These are phyloP conservation scores for Meteorus colon DNA, from an alignment of 2,888 invertebrate species.

Conservation along the genomic window DNA sequence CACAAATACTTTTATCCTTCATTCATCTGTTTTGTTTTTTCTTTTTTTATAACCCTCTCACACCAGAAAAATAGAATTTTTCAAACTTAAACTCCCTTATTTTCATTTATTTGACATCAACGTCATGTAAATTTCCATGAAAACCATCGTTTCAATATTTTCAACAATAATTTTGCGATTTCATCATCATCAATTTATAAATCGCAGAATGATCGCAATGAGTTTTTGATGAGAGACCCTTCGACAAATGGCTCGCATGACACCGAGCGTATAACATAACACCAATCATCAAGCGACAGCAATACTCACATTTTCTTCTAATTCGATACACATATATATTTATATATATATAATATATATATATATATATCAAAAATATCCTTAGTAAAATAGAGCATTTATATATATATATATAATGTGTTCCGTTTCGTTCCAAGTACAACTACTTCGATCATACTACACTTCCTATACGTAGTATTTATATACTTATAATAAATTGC, in stretches of 20 bases:
- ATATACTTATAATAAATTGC: constrained; percentile 30
- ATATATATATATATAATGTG: constrained; percentile 67
- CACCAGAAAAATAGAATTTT: constrained; percentile 72
- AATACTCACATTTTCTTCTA: constrained; percentile 51
- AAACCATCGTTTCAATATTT: constrained; percentile 36
- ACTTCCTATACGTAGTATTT: constrained; percentile 52
- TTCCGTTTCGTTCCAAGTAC: constrained; percentile 63
- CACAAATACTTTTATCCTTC: constrained; percentile 26
- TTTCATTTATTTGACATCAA: constrained; percentile 32
- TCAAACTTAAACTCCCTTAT: constrained; percentile 67
- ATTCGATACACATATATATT: constrained; percentile 52
- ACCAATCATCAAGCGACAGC: constrained; percentile 59
- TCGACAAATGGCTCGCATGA: constrained; percentile 43
- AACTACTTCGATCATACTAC: constrained; percentile 58
- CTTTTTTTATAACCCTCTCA: constrained; percentile 23
- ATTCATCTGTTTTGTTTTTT: constrained; percentile 13
- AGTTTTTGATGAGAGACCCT: constrained; percentile 13
- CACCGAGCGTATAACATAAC: constrained; percentile 53
- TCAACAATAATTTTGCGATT: constrained; percentile 26
- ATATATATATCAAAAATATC: constrained; percentile 73
- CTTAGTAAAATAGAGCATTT: constrained; percentile 73
- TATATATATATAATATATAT: constrained; percentile 60
- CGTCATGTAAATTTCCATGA: constrained; percentile 46
- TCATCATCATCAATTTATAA: constrained; percentile 25
- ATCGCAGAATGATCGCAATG: constrained; percentile 15